Evolutionary conservation across 2,888 invertebrate genomes (phyloP).

Genomic region (Xestia c-nigrum): DNA sequence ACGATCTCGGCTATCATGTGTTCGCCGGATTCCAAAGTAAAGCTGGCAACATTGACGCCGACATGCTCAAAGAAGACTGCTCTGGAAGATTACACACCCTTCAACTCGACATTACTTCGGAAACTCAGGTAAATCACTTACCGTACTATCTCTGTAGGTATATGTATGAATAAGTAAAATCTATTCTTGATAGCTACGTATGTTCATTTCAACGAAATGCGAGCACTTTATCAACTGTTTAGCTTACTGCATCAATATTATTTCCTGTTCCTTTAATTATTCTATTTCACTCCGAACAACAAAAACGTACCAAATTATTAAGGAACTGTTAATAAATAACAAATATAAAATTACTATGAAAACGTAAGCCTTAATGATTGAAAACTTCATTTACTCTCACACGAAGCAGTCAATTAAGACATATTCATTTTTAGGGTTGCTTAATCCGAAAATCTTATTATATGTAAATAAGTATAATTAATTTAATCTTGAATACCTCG

Average conservation of each 20-base stretch:
- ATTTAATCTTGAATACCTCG: slow-evolving; percentile 35
- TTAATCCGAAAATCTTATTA: slow-evolving; percentile 14
- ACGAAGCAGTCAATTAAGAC: slow-evolving; percentile 14
- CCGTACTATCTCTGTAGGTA: neutral
- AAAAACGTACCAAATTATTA: neutral
- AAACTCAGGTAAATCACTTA: slow-evolving; percentile 90
- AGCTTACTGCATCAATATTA: neutral
- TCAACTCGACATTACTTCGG: slow-evolving; percentile 95
- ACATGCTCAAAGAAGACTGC: slow-evolving; percentile 94
- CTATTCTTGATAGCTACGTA: no score
- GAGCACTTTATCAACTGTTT: slow-evolving; percentile 7
- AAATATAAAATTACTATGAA: slow-evolving; percentile 15
- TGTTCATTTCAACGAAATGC: neutral
- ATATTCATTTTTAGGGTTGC: slow-evolving; percentile 19
- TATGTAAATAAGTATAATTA: slow-evolving; percentile 27
- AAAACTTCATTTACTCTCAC: neutral
- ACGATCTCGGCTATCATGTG: slow-evolving; percentile 96
- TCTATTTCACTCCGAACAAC: neutral
- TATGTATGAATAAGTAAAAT: neutral
- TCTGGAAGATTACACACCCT: slow-evolving; percentile 94
- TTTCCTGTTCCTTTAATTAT: slow-evolving; percentile 1
- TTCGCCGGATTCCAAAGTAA: slow-evolving; percentile 95
- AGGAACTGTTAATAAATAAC: neutral
- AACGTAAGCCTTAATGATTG: neutral
- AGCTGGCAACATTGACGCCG: slow-evolving; percentile 92